Percentiles rank a stretch among this genome's conserved stretches.
These are phyloP conservation scores for Mesocricetus auratus DNA, from an alignment of 2,113 vertebrate genomes.

Conservation along the genomic window DNA sequence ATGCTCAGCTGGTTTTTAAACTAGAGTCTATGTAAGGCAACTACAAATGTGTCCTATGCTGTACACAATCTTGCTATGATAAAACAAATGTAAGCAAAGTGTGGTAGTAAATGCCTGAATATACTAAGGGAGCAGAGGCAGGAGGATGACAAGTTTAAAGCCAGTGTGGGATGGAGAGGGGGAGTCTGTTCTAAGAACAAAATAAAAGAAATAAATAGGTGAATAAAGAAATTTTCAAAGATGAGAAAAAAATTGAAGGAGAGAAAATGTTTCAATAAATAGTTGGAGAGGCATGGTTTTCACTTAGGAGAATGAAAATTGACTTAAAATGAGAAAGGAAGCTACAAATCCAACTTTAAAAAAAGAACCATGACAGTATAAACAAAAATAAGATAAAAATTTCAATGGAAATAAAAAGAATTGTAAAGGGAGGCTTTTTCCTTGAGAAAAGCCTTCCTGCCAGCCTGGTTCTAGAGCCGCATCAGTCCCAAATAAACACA, in stretches of 20 bases:
- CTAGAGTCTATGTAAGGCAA: background rate
- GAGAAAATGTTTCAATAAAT: background rate
- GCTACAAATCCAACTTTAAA: background rate
- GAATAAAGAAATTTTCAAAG: background rate
- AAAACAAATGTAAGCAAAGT: background rate
- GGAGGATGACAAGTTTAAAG: background rate
- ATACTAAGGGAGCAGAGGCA: background rate
- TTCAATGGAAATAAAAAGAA: constrained; percentile 18
- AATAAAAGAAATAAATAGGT: background rate
- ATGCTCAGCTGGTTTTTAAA: constrained; percentile 39
- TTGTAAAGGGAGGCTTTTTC: too few relatives aligned
- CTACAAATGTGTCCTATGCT: background rate
- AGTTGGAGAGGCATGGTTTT: background rate
- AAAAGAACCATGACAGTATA: background rate
- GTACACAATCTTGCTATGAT: background rate
- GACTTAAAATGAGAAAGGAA: background rate
- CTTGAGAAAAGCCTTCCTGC: too few relatives aligned
- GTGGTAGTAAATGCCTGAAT: too few relatives aligned
- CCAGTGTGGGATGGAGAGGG: background rate
- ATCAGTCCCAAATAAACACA: too few relatives aligned
- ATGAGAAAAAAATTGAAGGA: background rate
- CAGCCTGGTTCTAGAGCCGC: too few relatives aligned
- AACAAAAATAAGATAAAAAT: background rate
- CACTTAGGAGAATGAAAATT: background rate
- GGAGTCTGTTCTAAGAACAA: background rate